phyloP scores from a whole-genome alignment of 2,113 vertebrate species.

The Bettongia penicillata region DNA sequence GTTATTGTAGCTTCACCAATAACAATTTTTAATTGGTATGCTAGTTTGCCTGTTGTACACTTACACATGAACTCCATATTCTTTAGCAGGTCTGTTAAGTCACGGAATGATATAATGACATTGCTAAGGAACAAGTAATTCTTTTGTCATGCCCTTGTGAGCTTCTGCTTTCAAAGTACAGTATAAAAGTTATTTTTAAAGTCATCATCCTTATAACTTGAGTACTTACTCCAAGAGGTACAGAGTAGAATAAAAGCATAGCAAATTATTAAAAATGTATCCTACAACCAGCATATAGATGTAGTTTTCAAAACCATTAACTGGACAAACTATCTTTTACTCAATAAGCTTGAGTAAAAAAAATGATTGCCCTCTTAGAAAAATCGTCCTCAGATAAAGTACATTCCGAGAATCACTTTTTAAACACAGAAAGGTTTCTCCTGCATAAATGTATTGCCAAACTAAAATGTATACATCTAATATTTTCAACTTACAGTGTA shows the following conservation, averaged over 20 bases:
- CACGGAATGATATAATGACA: slow-evolving; percentile 7
- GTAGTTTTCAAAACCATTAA: neutral
- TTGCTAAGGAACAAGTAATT: slow-evolving; percentile 1
- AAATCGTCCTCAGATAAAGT: neutral
- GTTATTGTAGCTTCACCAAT: neutral
- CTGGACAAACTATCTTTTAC: neutral
- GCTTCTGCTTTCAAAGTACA: neutral
- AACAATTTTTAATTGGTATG: slow-evolving; percentile 31
- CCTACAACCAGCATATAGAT: slow-evolving; percentile 23
- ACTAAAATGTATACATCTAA: neutral
- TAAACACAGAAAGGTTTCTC: neutral
- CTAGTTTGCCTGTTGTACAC: slow-evolving; percentile 5
- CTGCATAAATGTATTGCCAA: neutral
- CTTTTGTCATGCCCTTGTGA: neutral
- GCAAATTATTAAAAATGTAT: slow-evolving; percentile 9
- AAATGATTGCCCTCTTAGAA: slow-evolving; percentile 7
- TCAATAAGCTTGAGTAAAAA: neutral
- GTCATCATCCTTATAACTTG: slow-evolving; percentile 6
- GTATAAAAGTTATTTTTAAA: slow-evolving; percentile 21
- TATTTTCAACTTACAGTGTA: neutral
- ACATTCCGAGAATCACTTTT: neutral
- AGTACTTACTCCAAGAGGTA: neutral
- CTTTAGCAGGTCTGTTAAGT: slow-evolving; percentile 10
- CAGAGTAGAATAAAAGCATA: neutral
- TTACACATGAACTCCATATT: slow-evolving; percentile 30